Evolutionary conservation across 1,140 invertebrate species (phyloP), one percentile per base, ranked within the genome.

Genomic region (Bombus impatiens): DNA sequence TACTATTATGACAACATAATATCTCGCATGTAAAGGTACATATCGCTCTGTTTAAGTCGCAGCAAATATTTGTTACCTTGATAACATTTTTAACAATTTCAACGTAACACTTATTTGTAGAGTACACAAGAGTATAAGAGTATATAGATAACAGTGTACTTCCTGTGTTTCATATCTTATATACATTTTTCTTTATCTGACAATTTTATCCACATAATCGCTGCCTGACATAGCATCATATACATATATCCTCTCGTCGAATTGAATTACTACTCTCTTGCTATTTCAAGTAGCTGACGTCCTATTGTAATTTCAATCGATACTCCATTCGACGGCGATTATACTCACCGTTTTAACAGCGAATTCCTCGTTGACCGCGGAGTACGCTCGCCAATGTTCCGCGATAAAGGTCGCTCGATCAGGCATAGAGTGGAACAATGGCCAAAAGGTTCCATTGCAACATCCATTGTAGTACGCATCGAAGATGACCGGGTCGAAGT

Each of bases 371-470:
- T 99, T 99, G 13, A 98, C 97, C 82, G 96, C 96, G 37, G 97
- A 96, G 94, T 98, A 99, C 28, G 97, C 97, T 91, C 96, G 96
- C 98, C 98, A 99, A 88, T 98, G 96, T 76, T 98, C 97, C 0
- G 96, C 96, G 74, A 96, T 97, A 92, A 98, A 98, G 40, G 96
- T 96, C 13, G 97, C 97, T 84, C 96, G 92, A 86, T 97, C 98
- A 0, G 98, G 98, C 98, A 98, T 98, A 2, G 98, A 98, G 92
- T 98, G 98, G 92, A 98, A 98, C 5, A 98, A 95, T 0, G 98
- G 98, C 98, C 98, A 99, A 92, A 98, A 98, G 1, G 98, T 98
- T 9, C 97, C 98, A 93, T 99, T 99, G 93, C 98, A 98, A 93
- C 98, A 98, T 1, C 98, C 98, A 95, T 98, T 98, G 95, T 99